Conservation (phyloP, 2,888 invertebrate genomes). For the Sacculina carcini region DNA sequence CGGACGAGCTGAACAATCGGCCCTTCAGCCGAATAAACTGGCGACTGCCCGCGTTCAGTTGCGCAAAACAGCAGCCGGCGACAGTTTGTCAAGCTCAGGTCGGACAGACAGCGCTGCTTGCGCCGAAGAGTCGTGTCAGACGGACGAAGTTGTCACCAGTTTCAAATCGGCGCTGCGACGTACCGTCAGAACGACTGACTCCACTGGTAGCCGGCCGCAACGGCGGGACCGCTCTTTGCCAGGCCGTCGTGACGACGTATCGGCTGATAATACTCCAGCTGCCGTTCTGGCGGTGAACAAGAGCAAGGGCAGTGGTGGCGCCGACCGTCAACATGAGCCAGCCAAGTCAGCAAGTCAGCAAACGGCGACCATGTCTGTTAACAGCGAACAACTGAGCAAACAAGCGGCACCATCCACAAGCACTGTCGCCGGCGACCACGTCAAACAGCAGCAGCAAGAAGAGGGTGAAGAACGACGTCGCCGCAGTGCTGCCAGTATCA, state of each 20-base stretch:
- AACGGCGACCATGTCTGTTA: background rate
- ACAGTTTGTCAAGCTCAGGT: too few relatives aligned
- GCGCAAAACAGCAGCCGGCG: slow-evolving; percentile 19
- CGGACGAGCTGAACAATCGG: slow-evolving; percentile 3
- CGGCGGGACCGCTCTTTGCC: background rate
- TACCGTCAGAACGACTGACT: slow-evolving; percentile 23
- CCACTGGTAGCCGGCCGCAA: background rate
- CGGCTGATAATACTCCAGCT: slow-evolving; percentile 9
- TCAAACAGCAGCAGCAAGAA: slow-evolving; percentile 8
- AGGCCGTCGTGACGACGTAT: slow-evolving; percentile 13
- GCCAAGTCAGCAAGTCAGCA: too few relatives aligned
- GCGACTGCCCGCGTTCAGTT: slow-evolving; percentile 15
- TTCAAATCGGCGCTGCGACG: slow-evolving; percentile 58
- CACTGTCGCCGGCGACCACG: background rate
- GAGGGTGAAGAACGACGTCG: slow-evolving; percentile 44
- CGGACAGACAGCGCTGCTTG: slow-evolving; percentile 9
- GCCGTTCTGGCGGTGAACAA: slow-evolving; percentile 3
- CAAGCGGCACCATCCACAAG: slow-evolving; percentile 15
- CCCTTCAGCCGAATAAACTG: slow-evolving; percentile 6
- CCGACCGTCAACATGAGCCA: slow-evolving; percentile 4
- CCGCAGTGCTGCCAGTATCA: slow-evolving; percentile 73
- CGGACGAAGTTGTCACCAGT: slow-evolving; percentile 30
- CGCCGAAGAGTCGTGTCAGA: slow-evolving; percentile 5
- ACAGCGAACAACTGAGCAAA: background rate
- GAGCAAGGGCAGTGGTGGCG: slow-evolving; percentile 11